A percentile compares a stretch with the other conserved stretches of the same genome.
These are phyloP conservation scores for Leucoraja ocellata DNA, from an alignment of 2,797 vertebrate genomes.

Conservation along the genomic window DNA sequence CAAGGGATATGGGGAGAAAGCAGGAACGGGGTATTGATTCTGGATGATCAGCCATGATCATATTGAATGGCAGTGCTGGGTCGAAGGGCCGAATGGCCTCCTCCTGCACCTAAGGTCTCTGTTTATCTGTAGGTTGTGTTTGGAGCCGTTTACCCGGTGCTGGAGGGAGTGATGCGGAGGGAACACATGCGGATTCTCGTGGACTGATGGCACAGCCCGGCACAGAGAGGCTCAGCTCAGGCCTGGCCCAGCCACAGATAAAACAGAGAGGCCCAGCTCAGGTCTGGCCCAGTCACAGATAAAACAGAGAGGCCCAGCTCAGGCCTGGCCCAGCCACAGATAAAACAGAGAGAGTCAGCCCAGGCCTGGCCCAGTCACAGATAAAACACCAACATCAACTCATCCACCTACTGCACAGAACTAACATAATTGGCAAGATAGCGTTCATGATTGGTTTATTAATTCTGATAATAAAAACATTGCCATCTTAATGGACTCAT, in stretches of 20 bases:
- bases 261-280: not conserved
- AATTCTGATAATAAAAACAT: constrained; percentile 22
- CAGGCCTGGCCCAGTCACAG: not conserved
- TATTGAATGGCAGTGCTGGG: no score
- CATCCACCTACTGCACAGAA: not conserved
- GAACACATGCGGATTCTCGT: not conserved
- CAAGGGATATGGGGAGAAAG: no score
- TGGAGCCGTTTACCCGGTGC: not conserved
- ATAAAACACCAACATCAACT: not conserved
- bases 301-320: no score
- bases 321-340: not conserved
- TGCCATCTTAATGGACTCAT: constrained; percentile 29
- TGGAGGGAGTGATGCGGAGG: not conserved
- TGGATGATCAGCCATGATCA: no score
- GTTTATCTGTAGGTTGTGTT: no score
- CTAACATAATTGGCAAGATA: constrained; percentile 4
- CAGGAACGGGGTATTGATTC: no score
- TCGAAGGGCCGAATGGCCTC: no score
- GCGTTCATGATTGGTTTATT: constrained; percentile 13
- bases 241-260: not conserved
- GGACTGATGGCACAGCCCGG: not conserved
- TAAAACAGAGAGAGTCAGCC: not conserved
- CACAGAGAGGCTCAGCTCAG: not conserved
- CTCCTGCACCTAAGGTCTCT: no score
- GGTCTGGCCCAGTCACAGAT: no score